phyloP scores from a whole-genome alignment of 2,797 vertebrate genomes.

The Garrulus glandarius region DNA sequence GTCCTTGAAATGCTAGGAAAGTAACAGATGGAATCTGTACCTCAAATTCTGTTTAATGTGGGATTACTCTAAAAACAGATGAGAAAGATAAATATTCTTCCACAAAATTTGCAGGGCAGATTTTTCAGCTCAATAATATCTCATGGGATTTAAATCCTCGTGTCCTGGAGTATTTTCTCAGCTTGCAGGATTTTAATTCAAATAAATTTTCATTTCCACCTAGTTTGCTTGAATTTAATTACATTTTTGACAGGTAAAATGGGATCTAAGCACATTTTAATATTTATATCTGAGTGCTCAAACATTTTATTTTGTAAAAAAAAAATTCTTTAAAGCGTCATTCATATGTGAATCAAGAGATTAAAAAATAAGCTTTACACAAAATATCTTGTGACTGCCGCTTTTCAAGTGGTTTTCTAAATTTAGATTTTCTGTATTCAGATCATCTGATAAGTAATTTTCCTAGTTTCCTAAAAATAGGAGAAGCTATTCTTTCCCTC shows the following conservation, averaged over 20 bases:
- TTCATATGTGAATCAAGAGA: background rate
- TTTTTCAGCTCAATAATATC: background rate
- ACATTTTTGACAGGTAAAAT: background rate
- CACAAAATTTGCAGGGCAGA: background rate
- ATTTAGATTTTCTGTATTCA: slow-evolving; percentile 6
- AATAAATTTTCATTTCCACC: background rate
- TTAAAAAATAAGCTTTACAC: background rate
- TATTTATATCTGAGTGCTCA: background rate
- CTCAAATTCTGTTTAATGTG: slow-evolving; percentile 7
- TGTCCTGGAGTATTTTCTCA: background rate
- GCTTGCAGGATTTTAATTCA: background rate
- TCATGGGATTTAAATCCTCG: background rate
- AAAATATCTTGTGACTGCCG: background rate
- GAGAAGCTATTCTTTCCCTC: background rate
- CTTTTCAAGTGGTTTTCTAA: slow-evolving; percentile 23
- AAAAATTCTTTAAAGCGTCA: background rate
- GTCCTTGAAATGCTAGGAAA: background rate
- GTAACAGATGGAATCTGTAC: background rate
- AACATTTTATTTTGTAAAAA: background rate
- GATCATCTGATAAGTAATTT: slow-evolving; percentile 9
- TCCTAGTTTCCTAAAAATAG: slow-evolving; percentile 16
- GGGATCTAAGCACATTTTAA: background rate
- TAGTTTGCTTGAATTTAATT: background rate
- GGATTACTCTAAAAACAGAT: background rate
- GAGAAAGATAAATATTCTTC: slow-evolving; percentile 4